Base-by-base conservation (phyloP, 2,113 vertebrate species). In the Corythornis madagascariensis region DNA sequence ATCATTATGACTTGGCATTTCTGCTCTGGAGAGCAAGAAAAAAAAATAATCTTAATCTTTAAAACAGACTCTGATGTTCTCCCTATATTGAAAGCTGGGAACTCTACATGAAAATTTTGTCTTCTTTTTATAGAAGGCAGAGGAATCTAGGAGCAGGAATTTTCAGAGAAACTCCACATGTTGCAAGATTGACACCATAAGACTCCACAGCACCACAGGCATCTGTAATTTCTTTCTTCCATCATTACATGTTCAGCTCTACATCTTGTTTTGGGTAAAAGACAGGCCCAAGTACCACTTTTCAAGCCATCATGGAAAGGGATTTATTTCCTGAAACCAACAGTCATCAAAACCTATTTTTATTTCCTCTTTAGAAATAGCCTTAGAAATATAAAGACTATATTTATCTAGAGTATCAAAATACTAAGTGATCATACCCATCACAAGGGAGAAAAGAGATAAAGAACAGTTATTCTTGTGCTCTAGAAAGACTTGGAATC, bases 331-430 rank as follows among this genome's bases (percentile, higher is more conserved):
- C 50, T 3, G 1, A 74, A 85, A 66, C 1, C 8, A 70, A 80
- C 31, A 43, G 60, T 55, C 40, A 85, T 7, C 52, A 76, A 73
- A 88, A 65, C 42, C 28, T 33, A 74, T 80, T 35, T 77, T 92
- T 72, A 85, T 48, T 80, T 33, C 10, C 11, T 92, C 35, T 89
- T 86, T 66, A 86, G 81, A 75, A 85, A 67, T 4, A 81, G 17
- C 29, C 47, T 74, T 50, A 57, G 53, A 83, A 80, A 81, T 38
- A 78, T 11, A 90, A 80, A 83, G 20, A 63, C 16, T 53, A 0
- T 80, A 53, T 56, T 95, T 80, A 89, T 48, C 42, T 67, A 26
- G 74, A 85, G 17, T 24, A 86, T 88, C 59, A 89, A 94, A 83
- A 73, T 42, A 88, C 20, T 75, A 63, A 77, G 42, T 66, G 74